Conservation (phyloP, 2,797 vertebrate genomes). For the Avahi laniger region DNA sequence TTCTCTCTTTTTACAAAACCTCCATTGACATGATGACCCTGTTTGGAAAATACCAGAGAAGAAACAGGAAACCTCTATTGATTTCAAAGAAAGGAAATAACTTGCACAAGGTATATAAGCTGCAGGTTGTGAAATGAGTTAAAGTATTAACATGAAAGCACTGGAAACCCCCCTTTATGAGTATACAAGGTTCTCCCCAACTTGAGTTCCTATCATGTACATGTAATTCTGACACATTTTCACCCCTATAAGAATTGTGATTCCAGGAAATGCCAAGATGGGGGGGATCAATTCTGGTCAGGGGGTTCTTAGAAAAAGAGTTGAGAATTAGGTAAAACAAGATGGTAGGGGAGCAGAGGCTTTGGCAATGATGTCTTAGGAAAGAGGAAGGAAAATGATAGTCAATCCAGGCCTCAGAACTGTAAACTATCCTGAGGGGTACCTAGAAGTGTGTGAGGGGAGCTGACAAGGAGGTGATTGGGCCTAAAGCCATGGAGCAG, state of each 20-base stretch:
- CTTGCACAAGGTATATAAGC: not conserved
- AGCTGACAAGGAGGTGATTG: not conserved
- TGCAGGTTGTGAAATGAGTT: not conserved
- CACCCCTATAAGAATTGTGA: not conserved
- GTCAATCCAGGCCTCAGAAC: not conserved
- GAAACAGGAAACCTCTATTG: not conserved
- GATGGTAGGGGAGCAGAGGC: not conserved
- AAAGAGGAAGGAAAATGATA: not conserved
- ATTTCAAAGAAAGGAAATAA: not conserved
- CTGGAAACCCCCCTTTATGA: not conserved
- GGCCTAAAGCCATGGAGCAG: not conserved
- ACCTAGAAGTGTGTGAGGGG: not conserved
- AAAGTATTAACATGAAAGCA: not conserved
- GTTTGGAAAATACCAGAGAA: slow-evolving; percentile 2
- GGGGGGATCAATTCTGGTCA: not conserved
- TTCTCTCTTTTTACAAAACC: not conserved
- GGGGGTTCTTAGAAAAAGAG: not conserved
- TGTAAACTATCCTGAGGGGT: not conserved
- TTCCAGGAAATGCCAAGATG: not conserved
- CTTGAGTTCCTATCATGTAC: not conserved
- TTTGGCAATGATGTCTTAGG: not conserved
- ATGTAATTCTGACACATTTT: slow-evolving; percentile 10
- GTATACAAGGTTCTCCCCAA: not conserved
- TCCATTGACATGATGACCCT: not conserved
- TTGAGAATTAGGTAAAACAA: slow-evolving; percentile 6